Conservation (phyloP, 2,113 vertebrate species). For the Bucco capensis region DNA sequence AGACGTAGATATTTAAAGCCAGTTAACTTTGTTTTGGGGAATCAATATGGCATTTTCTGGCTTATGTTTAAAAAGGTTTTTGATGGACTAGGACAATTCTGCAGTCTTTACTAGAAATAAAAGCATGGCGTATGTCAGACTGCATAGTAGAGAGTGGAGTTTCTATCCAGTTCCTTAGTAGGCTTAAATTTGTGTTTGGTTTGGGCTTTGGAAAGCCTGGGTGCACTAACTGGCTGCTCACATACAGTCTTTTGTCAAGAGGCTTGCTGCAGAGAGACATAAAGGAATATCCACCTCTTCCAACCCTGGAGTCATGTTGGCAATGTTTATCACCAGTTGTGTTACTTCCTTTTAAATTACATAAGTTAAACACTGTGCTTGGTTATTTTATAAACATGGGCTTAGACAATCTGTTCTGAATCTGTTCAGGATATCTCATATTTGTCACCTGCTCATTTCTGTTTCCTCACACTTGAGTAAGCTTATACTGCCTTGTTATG, state of each 20-base stretch:
- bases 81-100: not conserved
- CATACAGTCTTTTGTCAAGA: accelerated
- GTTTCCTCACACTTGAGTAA: not conserved
- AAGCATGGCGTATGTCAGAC: accelerated
- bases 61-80: not conserved
- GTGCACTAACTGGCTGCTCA: accelerated
- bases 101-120: not conserved
- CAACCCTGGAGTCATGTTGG: not conserved
- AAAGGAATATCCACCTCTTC: not conserved
- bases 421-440: not conserved
- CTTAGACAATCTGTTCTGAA: not conserved
- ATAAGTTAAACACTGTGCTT: not conserved
- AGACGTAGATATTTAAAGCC: not conserved
- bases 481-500: not conserved
- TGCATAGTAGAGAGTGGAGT: not conserved
- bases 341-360: not conserved
- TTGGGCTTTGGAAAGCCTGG: not conserved
- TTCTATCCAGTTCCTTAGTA: not conserved
- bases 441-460: not conserved
- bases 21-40: not conserved
- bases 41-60: accelerated
- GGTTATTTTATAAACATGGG: not conserved
- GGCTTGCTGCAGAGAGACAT: not conserved
- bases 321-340: not conserved
- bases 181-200: too few species aligned